Evolutionary conservation across 2,888 invertebrate species (phyloP).

Genomic region (Lucinisca nassula): DNA sequence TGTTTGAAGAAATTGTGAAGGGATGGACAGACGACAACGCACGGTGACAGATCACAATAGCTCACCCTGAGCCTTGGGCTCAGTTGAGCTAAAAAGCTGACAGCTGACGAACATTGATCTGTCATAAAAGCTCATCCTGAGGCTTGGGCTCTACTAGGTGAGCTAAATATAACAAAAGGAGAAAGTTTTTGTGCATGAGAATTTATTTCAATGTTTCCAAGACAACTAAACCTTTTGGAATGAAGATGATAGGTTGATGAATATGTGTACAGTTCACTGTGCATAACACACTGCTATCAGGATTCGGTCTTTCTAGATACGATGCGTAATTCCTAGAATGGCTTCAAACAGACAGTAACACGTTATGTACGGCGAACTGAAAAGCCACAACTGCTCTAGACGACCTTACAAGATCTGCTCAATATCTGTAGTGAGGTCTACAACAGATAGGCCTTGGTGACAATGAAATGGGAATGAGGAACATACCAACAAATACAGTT

Average conservation of each 20-base stretch:
- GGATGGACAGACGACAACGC: too few relatives aligned
- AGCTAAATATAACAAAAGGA: conserved; percentile 2
- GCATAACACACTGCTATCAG: conserved; percentile 18
- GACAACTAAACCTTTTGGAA: background rate
- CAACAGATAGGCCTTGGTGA: conserved; percentile 60
- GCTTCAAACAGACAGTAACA: conserved; percentile 57
- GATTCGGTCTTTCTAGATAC: conserved; percentile 43
- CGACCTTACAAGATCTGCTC: conserved; percentile 52
- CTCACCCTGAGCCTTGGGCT: too few relatives aligned
- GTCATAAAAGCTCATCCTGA: too few relatives aligned
- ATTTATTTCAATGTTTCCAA: background rate
- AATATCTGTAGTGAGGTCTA: conserved; percentile 46
- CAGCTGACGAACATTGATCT: too few relatives aligned
- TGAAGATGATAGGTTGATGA: conserved; percentile 15
- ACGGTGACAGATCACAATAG: too few relatives aligned
- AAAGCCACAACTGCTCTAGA: conserved; percentile 36
- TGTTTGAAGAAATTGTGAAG: too few relatives aligned
- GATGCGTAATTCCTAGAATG: conserved; percentile 22
- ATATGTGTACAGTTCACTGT: conserved; percentile 43
- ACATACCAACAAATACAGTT: background rate
- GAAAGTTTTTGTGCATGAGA: background rate
- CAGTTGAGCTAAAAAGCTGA: too few relatives aligned
- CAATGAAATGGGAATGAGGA: conserved; percentile 45
- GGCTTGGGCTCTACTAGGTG: conserved; percentile 88
- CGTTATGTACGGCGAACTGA: conserved; percentile 3